Conservation (phyloP, 2,888 invertebrate species). For the Ferrisia virgata region DNA sequence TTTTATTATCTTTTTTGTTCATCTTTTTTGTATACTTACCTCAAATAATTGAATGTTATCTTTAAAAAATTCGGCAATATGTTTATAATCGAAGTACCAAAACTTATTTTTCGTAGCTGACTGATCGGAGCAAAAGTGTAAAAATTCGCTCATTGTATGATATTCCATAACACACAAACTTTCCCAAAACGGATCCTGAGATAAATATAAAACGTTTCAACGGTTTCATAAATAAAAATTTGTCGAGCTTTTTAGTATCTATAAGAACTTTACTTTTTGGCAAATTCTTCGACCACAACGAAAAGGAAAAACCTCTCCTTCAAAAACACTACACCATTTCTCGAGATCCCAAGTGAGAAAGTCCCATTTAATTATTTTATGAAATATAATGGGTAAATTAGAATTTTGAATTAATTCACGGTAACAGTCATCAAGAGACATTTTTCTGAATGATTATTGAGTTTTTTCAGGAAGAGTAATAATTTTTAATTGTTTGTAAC, state of each 20-base stretch:
- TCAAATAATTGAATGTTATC: not conserved
- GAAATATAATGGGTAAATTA: constrained; percentile 47
- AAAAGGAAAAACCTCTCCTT: constrained; percentile 48
- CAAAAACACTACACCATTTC: constrained; percentile 51
- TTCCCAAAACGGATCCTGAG: constrained; percentile 73
- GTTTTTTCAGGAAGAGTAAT: not conserved
- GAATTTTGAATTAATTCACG: constrained; percentile 13
- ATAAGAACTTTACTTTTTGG: constrained; percentile 14
- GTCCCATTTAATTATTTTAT: constrained; percentile 50
- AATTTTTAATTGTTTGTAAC: not conserved
- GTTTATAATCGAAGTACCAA: constrained; percentile 82
- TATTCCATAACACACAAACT: constrained; percentile 61
- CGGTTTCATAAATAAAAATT: constrained; percentile 19
- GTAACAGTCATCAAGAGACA: not conserved
- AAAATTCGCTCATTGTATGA: constrained; percentile 65
- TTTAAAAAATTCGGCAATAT: constrained; percentile 11
- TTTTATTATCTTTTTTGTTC: constrained; percentile 51
- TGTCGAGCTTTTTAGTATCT: not conserved
- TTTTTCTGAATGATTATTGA: not conserved
- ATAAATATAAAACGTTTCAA: not conserved
- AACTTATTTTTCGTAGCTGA: constrained; percentile 58
- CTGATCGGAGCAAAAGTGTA: constrained; percentile 53
- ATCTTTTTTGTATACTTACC: not conserved
- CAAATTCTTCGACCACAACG: constrained; percentile 36
- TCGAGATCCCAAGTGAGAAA: constrained; percentile 50